Percentiles rank a stretch among this genome's conserved stretches.
These are phyloP conservation scores for Microcebus ravelobensis DNA, from an alignment of 2,113 vertebrate species.

Conservation along the genomic window DNA sequence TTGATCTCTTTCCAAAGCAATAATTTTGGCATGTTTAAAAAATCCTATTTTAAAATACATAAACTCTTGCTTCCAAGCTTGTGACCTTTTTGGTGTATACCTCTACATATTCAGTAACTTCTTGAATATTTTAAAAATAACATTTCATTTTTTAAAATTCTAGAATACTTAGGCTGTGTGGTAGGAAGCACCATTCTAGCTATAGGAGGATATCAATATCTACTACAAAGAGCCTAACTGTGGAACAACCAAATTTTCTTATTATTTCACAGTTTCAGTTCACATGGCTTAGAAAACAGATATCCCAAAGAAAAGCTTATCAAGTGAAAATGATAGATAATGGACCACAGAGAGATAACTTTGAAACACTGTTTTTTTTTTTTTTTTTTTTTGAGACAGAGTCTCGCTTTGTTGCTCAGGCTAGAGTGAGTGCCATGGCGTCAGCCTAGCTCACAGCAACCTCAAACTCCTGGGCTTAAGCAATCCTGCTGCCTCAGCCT, in stretches of 20 bases:
- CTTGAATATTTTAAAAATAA: conserved; percentile 46
- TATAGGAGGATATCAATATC: neutral
- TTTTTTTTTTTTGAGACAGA: no score
- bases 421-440: no score
- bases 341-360: neutral
- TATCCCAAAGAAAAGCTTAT: conserved; percentile 27
- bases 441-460: no score
- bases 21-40: neutral
- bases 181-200: neutral
- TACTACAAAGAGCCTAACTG: neutral
- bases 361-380: neutral
- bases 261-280: conserved; percentile 19
- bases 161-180: neutral
- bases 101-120: neutral
- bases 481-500: no score
- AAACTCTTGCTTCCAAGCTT: conserved; percentile 21
- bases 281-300: neutral
- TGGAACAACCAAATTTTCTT: neutral
- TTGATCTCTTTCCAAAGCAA: conserved; percentile 9
- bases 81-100: neutral
- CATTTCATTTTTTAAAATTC: conserved; percentile 41
- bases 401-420: no score
- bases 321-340: conserved; percentile 2
- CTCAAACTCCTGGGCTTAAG: no score
- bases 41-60: conserved; percentile 41